Conservation (phyloP, 2,888 invertebrate species). For the Mantis religiosa region DNA sequence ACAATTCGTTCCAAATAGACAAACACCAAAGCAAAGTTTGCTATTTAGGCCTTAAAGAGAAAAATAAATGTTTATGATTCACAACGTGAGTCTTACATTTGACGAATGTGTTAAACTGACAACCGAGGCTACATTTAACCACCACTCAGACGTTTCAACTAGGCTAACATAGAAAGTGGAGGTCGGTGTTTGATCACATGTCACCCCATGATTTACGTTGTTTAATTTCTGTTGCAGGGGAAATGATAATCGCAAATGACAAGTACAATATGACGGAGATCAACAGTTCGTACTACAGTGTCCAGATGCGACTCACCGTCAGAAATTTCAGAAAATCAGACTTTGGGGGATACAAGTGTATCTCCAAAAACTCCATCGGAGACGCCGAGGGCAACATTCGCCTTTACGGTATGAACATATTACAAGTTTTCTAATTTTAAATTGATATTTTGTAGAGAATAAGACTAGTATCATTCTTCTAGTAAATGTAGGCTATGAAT, state of each 20-base stretch:
- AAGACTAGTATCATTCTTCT: too few species aligned
- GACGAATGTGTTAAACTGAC: too few species aligned
- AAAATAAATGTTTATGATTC: too few species aligned
- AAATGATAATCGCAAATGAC: conserved; percentile 86
- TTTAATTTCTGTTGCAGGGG: conserved; percentile 56
- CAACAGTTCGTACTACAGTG: conserved; percentile 74
- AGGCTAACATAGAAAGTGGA: too few species aligned
- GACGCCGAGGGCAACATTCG: conserved; percentile 86
- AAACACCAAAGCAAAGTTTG: too few species aligned
- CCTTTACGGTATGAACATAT: conserved; percentile 70
- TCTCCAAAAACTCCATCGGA: conserved; percentile 88
- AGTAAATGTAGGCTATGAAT: too few species aligned
- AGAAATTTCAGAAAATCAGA: conserved; percentile 70
- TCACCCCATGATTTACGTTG: neutral
- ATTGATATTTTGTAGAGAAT: too few species aligned
- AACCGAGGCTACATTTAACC: too few species aligned
- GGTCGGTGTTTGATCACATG: neutral
- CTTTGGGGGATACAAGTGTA: conserved; percentile 85
- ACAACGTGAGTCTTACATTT: too few species aligned
- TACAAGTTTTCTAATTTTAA: neutral
- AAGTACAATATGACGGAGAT: conserved; percentile 80
- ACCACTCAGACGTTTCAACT: too few species aligned
- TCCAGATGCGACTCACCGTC: conserved; percentile 77
- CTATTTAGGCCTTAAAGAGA: too few species aligned
- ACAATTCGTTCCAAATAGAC: too few species aligned